Conservation (phyloP, 2,888 invertebrate genomes). For the Tiphia femorata region DNA sequence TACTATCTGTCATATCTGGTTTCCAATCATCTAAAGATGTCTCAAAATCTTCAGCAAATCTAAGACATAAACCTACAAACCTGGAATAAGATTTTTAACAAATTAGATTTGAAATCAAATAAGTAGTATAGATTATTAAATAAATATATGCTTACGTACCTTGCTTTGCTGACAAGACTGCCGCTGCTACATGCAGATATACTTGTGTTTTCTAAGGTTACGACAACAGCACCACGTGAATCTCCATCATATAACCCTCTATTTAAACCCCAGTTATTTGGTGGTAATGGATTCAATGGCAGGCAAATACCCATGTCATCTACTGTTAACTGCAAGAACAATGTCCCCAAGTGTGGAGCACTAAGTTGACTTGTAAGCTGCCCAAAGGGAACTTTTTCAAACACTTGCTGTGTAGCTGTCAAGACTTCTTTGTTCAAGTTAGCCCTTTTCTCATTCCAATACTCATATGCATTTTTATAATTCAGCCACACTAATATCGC, state of each 20-base stretch:
- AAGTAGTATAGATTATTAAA: constrained; percentile 2
- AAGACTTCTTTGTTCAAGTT: constrained; percentile 91
- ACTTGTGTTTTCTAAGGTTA: constrained; percentile 96
- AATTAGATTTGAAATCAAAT: neutral
- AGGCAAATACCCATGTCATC: constrained; percentile 97
- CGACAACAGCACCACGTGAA: constrained; percentile 91
- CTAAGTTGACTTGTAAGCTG: constrained; percentile 83
- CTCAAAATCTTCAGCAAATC: constrained; percentile 98
- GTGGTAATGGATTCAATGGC: constrained; percentile 87
- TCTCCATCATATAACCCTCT: constrained; percentile 81
- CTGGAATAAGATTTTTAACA: constrained; percentile 61
- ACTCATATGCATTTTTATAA: constrained; percentile 99
- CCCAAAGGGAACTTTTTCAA: constrained; percentile 83
- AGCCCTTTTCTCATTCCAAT: constrained; percentile 97
- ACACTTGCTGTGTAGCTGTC: constrained; percentile 80
- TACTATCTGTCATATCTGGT: constrained; percentile 84
- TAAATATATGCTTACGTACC: constrained; percentile 43
- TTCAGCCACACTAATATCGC: constrained; percentile 99
- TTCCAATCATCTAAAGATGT: constrained; percentile 98
- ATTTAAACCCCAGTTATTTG: constrained; percentile 75
- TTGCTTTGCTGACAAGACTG: constrained; percentile 93
- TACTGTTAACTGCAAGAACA: constrained; percentile 94
- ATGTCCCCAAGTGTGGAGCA: constrained; percentile 86
- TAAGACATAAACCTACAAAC: constrained; percentile 90
- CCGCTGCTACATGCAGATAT: constrained; percentile 96